A percentile compares a stretch with the other conserved stretches of the same genome.
Conservation (phyloP, 2,888 invertebrate genomes). For the Hedychridium roseum region DNA sequence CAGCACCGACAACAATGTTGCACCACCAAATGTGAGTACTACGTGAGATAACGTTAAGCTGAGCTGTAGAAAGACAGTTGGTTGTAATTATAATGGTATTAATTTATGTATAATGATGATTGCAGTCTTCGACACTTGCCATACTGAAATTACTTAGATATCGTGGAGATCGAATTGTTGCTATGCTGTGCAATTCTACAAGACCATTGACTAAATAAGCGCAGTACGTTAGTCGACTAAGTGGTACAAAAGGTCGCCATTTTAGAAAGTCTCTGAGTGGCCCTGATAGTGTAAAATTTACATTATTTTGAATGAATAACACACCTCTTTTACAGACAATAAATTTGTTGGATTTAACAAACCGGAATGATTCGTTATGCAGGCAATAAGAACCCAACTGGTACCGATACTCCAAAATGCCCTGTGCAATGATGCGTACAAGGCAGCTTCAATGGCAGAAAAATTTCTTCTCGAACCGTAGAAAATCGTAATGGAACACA, state of each 20-base stretch:
- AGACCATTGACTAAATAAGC: conserved; percentile 78
- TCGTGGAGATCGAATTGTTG: conserved; percentile 69
- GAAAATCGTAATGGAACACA: conserved; percentile 72
- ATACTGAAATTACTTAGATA: conserved; percentile 71
- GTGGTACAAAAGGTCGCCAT: conserved; percentile 72
- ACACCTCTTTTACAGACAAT: no score
- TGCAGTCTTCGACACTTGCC: conserved; percentile 63
- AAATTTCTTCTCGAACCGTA: conserved; percentile 71
- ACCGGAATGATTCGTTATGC: conserved; percentile 73
- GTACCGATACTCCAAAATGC: conserved; percentile 75
- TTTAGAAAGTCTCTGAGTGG: conserved; percentile 68
- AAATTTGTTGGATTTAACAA: background rate
- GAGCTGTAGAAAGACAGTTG: conserved; percentile 63
- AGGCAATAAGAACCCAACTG: conserved; percentile 72
- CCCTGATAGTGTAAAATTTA: conserved; percentile 57
- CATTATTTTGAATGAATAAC: background rate
- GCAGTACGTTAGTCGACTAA: conserved; percentile 76
- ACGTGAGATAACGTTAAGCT: conserved; percentile 69
- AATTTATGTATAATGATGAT: background rate
- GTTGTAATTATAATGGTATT: background rate
- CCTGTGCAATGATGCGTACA: conserved; percentile 73
- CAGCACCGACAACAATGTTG: conserved; percentile 71
- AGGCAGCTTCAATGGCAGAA: conserved; percentile 69
- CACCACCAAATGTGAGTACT: conserved; percentile 70
- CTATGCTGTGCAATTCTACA: conserved; percentile 72